Base-by-base conservation (phyloP, 2,888 invertebrate species). In the Drosophila nigricruria region DNA sequence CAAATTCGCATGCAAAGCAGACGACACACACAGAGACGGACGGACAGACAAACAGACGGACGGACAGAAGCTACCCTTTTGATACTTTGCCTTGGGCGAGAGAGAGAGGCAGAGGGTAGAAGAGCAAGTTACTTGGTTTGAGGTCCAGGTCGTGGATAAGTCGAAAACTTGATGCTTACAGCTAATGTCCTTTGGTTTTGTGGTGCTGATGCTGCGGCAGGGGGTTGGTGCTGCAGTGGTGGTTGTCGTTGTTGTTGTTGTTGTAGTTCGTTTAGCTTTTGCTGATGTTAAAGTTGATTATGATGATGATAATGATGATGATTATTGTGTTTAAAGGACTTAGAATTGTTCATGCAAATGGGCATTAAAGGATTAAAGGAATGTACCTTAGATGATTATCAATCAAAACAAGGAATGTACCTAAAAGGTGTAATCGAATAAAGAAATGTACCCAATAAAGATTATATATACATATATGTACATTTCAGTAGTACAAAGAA, bases 1-100 rank as follows among this genome's bases (percentile, higher is more conserved):
- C 88, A 88, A 88, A 90, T 81, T 89, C 85, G 76, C 77, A 82
- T 87, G 89, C 85, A 88, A 85, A 85, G 72, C 89, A 84, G 82
- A 61, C 68, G 38, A 67, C 36, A 42, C 9, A 70, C 40, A 30
- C n/a, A n/a, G n/a, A 70, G 38, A 70, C 40, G 5, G 12, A 61
- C n/a, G n/a, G 34, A 50, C 12, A 23, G 2, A 52, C 27, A 53
- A 34, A 54, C 6, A 45, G 20, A 42, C 27, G 23, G 43, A 20
- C 18, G 12, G 18, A 43, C 43, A 23, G 38, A 6, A 18, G 43
- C 69, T 68, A 81, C 82, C 82, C 82, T 69, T 81, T 79, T 73
- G 56, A 42, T 60, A 56, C 57, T 53, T 23, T 14, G 49, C 32
- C 49, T 32, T 34, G 14, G 18, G 18, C 14, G 10, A 27, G 16